A percentile compares a stretch with the other conserved stretches of the same genome.
These are phyloP conservation scores for Cygnus olor DNA, from an alignment of 2,797 vertebrate species.

Conservation along the genomic window DNA sequence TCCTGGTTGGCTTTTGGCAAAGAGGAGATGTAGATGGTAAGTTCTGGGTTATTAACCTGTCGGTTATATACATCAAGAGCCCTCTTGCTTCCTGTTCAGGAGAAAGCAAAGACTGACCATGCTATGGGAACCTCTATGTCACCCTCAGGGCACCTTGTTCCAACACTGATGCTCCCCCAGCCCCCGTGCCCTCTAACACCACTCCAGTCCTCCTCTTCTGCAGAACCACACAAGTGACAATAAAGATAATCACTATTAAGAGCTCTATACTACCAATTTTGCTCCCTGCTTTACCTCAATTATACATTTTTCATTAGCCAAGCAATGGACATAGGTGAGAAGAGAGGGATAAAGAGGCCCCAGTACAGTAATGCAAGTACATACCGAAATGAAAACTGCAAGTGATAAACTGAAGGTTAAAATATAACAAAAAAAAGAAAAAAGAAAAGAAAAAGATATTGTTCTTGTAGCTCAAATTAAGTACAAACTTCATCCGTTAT, in stretches of 20 bases:
- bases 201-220: neutral
- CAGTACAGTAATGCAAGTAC: fast-evolving
- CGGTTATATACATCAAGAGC: neutral
- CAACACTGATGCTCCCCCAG: neutral
- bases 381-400: neutral
- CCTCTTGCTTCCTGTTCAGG: neutral
- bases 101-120: neutral
- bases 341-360: neutral
- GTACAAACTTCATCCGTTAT: neutral
- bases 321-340: neutral
- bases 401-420: neutral
- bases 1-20: too few species aligned
- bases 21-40: neutral
- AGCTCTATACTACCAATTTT: neutral
- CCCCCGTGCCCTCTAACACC: fast-evolving
- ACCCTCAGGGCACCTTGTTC: neutral
- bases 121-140: neutral
- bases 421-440: neutral
- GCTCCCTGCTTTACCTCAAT: neutral
- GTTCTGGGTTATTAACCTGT: neutral
- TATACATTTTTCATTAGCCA: neutral
- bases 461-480: neutral
- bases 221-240: neutral
- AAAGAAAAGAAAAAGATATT: neutral
- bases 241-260: neutral